Base-by-base conservation (phyloP, 2,888 invertebrate genomes). In the Parthenolecanium corni region DNA sequence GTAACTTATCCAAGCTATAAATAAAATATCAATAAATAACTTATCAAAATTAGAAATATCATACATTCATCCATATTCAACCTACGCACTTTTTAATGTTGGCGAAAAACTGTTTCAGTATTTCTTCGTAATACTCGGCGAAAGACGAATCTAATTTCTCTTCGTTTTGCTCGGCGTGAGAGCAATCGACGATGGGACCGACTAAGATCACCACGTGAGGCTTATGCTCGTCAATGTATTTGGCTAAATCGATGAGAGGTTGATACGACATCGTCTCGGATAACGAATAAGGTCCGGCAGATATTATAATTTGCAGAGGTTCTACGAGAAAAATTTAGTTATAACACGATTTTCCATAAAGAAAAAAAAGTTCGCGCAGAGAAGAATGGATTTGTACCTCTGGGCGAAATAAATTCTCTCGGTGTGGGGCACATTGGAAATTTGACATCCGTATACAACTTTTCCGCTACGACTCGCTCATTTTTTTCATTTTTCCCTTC, bases 281-380 rank as follows among this genome's bases (percentile, higher is more conserved):
- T 3, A 85, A 79, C 0, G 91, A 89, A 71, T 83, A 94, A 0
- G 94, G 94, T 0, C 93, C 94, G 23, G 86, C 79, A 1, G 86
- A 89, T 44, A 89, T 76, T 14, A 90, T 78, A 64, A 93, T 75
- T 68, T 82, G 81, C 54, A 86, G 66, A 66, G 78, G 76, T 38
- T 79, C 82, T 76, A 69, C 9, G 69, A 68, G 65, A 57, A 66
- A 64, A 38, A 40, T 38, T 31, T 14, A 2, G 51, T 2, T 2
- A 23, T n/a, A 2, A 52, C 14, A 2, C 4, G 11, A 49, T 38
- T 9, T 53, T 38, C 9, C 14, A 38, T 12, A 24, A 14, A 2
- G 23, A 24, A 23, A 54, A 54, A 36, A 4, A 9, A 51, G 21
- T 38, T 14, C 3, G 21, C 9, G 16, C 24, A 46, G 14, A 47